Evolutionary conservation across 92 coral and sea anemone genomes (phyloP).

Genomic region (Palythoa grandiflora): DNA sequence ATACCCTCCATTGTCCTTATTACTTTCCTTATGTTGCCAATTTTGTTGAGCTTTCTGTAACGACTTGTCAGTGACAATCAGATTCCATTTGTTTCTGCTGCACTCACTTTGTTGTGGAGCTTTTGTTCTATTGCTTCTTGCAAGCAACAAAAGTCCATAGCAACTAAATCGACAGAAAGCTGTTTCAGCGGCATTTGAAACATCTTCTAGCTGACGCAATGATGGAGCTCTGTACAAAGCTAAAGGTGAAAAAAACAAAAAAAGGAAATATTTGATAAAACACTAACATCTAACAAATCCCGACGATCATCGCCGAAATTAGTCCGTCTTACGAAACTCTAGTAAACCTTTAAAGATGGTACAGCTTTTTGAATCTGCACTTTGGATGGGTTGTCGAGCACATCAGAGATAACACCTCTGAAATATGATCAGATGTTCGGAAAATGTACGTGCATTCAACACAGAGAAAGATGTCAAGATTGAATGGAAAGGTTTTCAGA

Average conservation of each 20-base stretch:
- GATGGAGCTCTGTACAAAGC: constrained; percentile 26
- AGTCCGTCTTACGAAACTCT: background rate
- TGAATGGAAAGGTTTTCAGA: too few relatives aligned
- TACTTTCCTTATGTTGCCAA: background rate
- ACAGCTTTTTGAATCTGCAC: too few relatives aligned
- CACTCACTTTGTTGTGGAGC: background rate
- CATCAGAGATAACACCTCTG: too few relatives aligned
- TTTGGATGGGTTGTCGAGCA: too few relatives aligned
- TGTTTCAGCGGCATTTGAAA: background rate
- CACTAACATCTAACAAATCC: background rate
- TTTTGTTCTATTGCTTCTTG: background rate
- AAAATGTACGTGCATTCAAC: too few relatives aligned
- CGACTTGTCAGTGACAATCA: constrained; percentile 7
- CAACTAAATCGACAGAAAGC: constrained; percentile 29
- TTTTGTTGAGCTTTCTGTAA: constrained; percentile 2
- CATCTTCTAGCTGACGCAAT: background rate
- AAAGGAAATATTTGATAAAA: background rate
- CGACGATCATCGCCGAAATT: background rate
- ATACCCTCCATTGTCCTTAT: background rate
- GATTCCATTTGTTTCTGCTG: background rate
- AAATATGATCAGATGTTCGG: too few relatives aligned
- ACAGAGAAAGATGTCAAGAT: too few relatives aligned
- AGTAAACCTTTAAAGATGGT: too few relatives aligned
- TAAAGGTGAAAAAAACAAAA: background rate
- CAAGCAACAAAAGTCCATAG: constrained; percentile 11